Evolutionary conservation across 2,113 vertebrate genomes (phyloP).

Genomic region (Pogonocichla stellata): DNA sequence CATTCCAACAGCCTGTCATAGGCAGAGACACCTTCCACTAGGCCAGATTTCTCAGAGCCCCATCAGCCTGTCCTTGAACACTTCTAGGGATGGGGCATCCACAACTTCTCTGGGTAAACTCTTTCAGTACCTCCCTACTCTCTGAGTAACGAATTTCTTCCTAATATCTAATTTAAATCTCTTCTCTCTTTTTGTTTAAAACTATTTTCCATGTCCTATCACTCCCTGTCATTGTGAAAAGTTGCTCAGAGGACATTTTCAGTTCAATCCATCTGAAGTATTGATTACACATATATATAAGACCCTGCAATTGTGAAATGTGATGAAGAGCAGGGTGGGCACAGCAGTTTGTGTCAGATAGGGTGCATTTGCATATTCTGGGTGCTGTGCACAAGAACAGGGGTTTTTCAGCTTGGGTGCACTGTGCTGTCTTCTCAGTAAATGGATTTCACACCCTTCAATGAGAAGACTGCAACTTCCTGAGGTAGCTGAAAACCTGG

Average conservation of each 20-base stretch:
- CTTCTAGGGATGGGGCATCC: not conserved
- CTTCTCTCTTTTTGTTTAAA: not conserved
- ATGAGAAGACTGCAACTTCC: not conserved
- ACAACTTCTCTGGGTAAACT: not conserved
- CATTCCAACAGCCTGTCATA: not conserved
- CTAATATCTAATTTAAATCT: not conserved
- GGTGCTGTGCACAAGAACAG: not conserved
- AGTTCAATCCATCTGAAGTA: not conserved
- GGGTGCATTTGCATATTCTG: accelerated
- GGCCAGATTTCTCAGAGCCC: not conserved
- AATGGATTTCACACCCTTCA: not conserved
- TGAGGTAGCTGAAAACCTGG: not conserved
- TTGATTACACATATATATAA: not conserved
- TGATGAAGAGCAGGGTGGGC: not conserved
- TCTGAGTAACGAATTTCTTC: not conserved
- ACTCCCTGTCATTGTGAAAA: not conserved
- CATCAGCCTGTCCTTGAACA: not conserved
- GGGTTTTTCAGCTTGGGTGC: not conserved
- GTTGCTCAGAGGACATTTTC: not conserved
- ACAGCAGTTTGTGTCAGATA: not conserved
- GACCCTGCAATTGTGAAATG: not conserved
- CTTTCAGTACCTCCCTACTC: not conserved
- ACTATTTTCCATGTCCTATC: no score
- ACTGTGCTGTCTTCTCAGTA: not conserved
- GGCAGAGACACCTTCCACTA: not conserved